phyloP scores from a whole-genome alignment of 1,140 invertebrate species.

The Drosophila parabipectinata region DNA sequence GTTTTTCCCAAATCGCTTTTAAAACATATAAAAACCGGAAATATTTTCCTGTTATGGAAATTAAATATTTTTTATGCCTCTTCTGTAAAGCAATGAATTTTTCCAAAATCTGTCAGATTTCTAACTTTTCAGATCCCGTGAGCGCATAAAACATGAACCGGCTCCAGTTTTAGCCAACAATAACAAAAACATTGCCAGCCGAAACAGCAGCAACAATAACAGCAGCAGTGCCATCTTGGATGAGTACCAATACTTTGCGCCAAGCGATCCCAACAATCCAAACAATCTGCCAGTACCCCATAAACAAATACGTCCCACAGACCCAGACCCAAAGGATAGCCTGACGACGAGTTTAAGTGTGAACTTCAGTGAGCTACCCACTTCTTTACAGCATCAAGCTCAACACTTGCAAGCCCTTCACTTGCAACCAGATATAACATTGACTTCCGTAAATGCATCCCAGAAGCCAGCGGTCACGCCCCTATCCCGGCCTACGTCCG shows the following conservation, averaged over 20 bases:
- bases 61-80: background rate
- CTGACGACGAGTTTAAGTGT: background rate
- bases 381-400: conserved; percentile 52
- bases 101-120: background rate
- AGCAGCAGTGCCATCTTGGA: conserved; percentile 60
- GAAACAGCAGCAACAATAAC: conserved; percentile 53
- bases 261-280: conserved; percentile 79
- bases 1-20: too few species aligned
- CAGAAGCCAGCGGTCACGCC: conserved; percentile 32
- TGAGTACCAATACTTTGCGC: conserved; percentile 81
- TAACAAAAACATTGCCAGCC: conserved; percentile 35
- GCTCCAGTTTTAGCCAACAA: background rate
- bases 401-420: conserved; percentile 65
- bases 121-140: conserved; percentile 64
- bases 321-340: background rate
- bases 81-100: background rate
- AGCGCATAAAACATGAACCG: conserved; percentile 59
- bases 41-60: background rate
- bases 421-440: conserved; percentile 63
- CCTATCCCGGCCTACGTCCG: conserved; percentile 1
- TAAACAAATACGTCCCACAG: background rate
- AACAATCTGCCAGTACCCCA: conserved; percentile 56
- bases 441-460: conserved; percentile 42
- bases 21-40: too few species aligned
- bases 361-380: conserved; percentile 52